phyloP scores from a whole-genome alignment of 2,888 invertebrate genomes.

The Cantharis flavilabris region DNA sequence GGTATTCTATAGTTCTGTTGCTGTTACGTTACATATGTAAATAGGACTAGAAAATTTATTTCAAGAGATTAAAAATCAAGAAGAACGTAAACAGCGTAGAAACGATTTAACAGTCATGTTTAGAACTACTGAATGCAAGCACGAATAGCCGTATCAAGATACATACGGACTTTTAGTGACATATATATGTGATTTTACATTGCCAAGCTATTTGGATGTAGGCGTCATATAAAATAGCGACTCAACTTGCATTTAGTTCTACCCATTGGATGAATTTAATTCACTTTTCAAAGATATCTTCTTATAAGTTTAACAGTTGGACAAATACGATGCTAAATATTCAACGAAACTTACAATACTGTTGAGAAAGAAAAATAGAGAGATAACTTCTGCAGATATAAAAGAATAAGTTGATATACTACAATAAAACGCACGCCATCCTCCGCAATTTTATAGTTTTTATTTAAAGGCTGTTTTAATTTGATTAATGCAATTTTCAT shows the following conservation, averaged over 20 bases:
- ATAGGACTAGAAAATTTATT: conserved; percentile 32
- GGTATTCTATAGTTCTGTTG: conserved; percentile 23
- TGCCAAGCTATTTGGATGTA: conserved; percentile 40
- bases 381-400: neutral
- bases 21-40: conserved; percentile 29
- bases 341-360: neutral
- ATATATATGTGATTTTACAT: conserved; percentile 39
- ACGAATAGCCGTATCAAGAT: conserved; percentile 41
- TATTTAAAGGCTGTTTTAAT: neutral
- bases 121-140: conserved; percentile 42
- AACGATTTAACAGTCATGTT: conserved; percentile 39
- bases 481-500: neutral
- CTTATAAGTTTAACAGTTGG: conserved; percentile 4
- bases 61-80: conserved; percentile 38
- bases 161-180: conserved; percentile 37
- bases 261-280: conserved; percentile 23
- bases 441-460: neutral
- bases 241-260: conserved; percentile 31
- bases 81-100: conserved; percentile 39
- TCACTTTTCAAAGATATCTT: conserved; percentile 13
- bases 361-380: neutral
- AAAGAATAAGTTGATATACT: neutral
- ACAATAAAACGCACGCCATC: neutral
- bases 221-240: conserved; percentile 37
- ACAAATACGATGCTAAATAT: neutral